phyloP scores from a whole-genome alignment of 2,113 vertebrate species.

The Apaloderma vittatum region DNA sequence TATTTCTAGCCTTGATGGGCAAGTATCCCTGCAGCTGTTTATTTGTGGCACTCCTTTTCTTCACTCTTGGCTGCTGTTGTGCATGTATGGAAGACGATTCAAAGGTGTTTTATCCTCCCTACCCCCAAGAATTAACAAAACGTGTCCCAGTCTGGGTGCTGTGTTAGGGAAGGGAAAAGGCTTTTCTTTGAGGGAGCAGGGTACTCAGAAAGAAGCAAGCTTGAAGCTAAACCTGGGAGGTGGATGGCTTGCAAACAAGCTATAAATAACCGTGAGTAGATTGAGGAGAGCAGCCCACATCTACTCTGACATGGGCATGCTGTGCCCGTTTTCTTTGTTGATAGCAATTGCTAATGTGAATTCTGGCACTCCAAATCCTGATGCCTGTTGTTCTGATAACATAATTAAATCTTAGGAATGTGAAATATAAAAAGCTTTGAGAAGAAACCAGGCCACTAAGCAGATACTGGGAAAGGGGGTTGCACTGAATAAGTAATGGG shows the following conservation, averaged over 20 bases:
- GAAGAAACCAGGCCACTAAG: constrained; percentile 46
- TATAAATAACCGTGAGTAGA: constrained; percentile 51
- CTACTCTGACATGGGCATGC: constrained; percentile 66
- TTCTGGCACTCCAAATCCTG: constrained; percentile 66
- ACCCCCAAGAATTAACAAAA: neutral
- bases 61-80: neutral
- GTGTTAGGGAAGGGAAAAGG: neutral
- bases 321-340: constrained; percentile 72
- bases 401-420: constrained; percentile 69
- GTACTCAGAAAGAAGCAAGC: neutral
- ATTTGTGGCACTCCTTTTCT: neutral
- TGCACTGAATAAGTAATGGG: neutral
- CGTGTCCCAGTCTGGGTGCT: neutral
- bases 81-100: neutral
- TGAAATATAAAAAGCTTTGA: constrained; percentile 67
- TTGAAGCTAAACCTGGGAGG: constrained; percentile 53
- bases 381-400: constrained; percentile 72
- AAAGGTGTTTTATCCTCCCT: neutral
- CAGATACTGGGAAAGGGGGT: neutral
- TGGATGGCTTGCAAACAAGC: constrained; percentile 51
- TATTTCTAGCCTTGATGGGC: accelerated
- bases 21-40: neutral
- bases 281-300: constrained; percentile 67
- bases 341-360: constrained; percentile 72
- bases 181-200: neutral